Conservation (phyloP, 2,113 vertebrate species). For the Saimiri boliviensis region DNA sequence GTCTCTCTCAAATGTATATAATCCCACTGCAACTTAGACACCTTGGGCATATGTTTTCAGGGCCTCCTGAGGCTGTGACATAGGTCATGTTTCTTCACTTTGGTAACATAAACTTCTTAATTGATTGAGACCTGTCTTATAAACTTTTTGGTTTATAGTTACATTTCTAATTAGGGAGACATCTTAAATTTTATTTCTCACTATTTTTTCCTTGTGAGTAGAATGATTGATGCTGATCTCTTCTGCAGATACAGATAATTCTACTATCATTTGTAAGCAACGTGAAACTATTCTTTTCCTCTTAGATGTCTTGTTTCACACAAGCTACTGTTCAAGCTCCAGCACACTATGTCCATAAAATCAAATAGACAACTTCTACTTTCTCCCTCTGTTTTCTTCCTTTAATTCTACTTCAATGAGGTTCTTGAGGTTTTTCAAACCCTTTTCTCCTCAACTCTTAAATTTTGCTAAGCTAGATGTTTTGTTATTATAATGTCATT, state of each 20-base stretch:
- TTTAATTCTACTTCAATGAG: neutral
- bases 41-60: too few species aligned
- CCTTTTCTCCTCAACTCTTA: neutral
- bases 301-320: neutral
- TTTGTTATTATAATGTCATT: neutral
- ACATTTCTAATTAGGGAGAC: neutral
- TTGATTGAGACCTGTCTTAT: too few species aligned
- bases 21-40: too few species aligned
- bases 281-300: neutral
- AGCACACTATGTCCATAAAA: neutral
- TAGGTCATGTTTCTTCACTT: too few species aligned
- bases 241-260: neutral
- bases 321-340: neutral
- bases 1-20: too few species aligned
- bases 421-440: neutral
- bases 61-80: too few species aligned
- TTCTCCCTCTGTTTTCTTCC: neutral
- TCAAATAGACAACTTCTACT: neutral
- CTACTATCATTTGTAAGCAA: neutral
- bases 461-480: neutral
- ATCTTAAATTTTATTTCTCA: neutral
- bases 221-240: neutral
- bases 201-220: neutral
- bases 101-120: too few species aligned
- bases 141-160: neutral